phyloP scores from a whole-genome alignment of 92 coral and sea anemone species.

The Hydrozoanthus gracilis region DNA sequence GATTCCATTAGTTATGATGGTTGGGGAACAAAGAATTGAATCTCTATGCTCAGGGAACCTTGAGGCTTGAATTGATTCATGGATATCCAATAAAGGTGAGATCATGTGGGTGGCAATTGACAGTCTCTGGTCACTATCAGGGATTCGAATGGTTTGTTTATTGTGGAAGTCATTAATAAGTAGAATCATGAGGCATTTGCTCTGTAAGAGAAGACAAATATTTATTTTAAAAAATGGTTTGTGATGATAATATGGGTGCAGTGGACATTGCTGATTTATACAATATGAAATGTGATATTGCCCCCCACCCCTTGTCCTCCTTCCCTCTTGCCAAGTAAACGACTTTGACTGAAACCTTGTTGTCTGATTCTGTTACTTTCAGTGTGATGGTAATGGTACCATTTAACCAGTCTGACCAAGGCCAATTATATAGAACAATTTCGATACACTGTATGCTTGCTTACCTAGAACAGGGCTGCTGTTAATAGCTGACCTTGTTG shows the following conservation, averaged over 20 bases:
- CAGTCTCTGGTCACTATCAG: conserved; percentile 7
- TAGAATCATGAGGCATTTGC: conserved; percentile 21
- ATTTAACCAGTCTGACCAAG: background rate
- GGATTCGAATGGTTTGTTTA: conserved; percentile 58
- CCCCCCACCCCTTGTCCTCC: background rate
- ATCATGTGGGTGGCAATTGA: background rate
- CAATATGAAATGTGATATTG: background rate
- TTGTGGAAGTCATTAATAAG: conserved; percentile 61
- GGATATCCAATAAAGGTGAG: background rate
- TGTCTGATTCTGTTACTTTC: background rate
- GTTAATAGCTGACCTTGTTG: too few relatives aligned
- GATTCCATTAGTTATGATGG: background rate
- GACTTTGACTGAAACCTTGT: background rate
- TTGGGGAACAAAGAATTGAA: background rate
- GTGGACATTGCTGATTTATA: background rate
- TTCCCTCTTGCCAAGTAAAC: background rate
- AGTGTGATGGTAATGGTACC: background rate
- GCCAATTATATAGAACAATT: background rate
- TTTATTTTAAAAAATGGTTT: background rate
- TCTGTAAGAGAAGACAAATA: conserved; percentile 1
- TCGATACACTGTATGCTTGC: too few relatives aligned
- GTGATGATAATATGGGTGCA: background rate
- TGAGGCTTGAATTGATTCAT: background rate
- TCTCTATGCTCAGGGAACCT: background rate
- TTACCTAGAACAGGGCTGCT: background rate